A percentile compares a stretch with the other conserved stretches of the same genome.
Conservation (phyloP, 2,888 invertebrate genomes). For the Periphyllus acericola region DNA sequence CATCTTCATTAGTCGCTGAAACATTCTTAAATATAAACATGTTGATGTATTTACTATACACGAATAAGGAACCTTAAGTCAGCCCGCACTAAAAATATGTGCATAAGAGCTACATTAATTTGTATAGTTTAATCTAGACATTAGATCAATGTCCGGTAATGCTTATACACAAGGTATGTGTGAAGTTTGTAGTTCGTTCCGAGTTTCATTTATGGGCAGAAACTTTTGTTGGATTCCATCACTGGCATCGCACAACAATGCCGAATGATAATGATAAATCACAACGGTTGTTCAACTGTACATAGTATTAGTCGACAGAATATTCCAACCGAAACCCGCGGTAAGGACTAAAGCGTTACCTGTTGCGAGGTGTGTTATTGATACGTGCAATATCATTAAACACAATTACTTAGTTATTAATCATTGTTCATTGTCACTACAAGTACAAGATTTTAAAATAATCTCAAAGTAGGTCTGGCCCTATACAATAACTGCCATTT, state of each 20-base stretch:
- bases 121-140: too few relatives aligned
- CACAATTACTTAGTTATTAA: slow-evolving; percentile 8
- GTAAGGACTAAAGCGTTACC: not conserved
- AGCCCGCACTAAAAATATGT: too few relatives aligned
- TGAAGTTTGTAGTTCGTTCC: too few relatives aligned
- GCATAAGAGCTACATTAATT: too few relatives aligned
- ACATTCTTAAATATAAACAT: too few relatives aligned
- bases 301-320: not conserved
- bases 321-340: too few relatives aligned
- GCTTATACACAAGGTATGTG: too few relatives aligned
- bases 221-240: not conserved
- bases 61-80: too few relatives aligned
- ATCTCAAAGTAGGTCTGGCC: not conserved
- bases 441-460: not conserved
- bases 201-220: not conserved
- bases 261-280: slow-evolving; percentile 8
- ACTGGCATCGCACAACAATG: not conserved
- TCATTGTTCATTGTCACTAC: not conserved
- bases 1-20: too few relatives aligned
- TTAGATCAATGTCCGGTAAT: too few relatives aligned
- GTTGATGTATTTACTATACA: too few relatives aligned
- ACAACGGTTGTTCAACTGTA: not conserved
- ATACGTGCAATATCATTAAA: slow-evolving; percentile 1
- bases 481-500: not conserved
- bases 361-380: not conserved